Percentiles rank a stretch among this genome's conserved stretches.
phyloP scores from a whole-genome alignment of 1,140 invertebrate species.

The Choristoneura fumiferana region DNA sequence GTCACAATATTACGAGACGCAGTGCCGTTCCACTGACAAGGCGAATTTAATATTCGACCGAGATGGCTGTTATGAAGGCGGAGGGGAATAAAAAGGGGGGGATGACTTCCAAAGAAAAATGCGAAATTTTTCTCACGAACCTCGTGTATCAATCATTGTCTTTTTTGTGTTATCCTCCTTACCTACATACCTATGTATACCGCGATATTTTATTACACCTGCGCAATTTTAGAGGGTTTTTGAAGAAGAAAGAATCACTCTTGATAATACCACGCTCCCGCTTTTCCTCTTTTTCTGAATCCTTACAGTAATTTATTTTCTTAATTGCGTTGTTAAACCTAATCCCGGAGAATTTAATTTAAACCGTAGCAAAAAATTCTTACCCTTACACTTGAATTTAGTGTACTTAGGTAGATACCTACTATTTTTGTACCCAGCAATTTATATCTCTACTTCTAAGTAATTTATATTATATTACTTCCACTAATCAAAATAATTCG shows the following conservation, averaged over 20 bases:
- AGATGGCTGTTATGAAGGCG: slow-evolving; percentile 33
- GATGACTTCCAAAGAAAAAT: slow-evolving; percentile 29
- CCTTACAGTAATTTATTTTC: slow-evolving; percentile 48
- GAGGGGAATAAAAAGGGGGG: slow-evolving; percentile 17
- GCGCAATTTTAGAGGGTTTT: slow-evolving; percentile 2
- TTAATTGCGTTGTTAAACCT: slow-evolving; percentile 49
- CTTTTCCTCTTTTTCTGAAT: slow-evolving; percentile 25
- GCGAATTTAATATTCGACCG: slow-evolving; percentile 53
- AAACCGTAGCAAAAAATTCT: no score
- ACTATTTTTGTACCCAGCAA: no score
- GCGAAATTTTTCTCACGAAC: slow-evolving; percentile 29
- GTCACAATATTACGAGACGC: slow-evolving; percentile 46
- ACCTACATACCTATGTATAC: slow-evolving; percentile 4
- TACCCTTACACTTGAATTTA: no score
- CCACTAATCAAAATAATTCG: no score
- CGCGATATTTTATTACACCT: slow-evolving; percentile 24
- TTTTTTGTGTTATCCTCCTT: slow-evolving; percentile 31
- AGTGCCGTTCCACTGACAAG: slow-evolving; percentile 40
- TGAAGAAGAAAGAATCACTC: background rate
- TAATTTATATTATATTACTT: no score
- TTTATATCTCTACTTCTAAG: no score
- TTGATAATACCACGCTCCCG: slow-evolving; percentile 5
- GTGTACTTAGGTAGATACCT: no score
- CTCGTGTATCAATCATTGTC: slow-evolving; percentile 46
- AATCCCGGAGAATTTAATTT: slow-evolving; percentile 38